phyloP scores from a whole-genome alignment of 1,140 invertebrate species.

The Lethrus apterus region DNA sequence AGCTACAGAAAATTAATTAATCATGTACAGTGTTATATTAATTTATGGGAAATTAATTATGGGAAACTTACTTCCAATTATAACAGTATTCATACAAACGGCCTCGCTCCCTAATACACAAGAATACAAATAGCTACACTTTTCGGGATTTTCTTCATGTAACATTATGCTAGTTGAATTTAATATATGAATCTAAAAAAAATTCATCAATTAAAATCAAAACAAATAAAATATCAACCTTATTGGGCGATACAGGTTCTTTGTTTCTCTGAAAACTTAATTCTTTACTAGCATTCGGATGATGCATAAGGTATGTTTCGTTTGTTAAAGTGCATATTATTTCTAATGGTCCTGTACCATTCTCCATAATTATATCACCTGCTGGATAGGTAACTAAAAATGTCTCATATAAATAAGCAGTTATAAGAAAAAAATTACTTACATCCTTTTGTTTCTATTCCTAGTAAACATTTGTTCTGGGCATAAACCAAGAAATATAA shows the following conservation, averaged over 20 bases:
- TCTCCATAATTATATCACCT: conserved; percentile 3
- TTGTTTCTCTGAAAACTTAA: background rate
- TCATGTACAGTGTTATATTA: background rate
- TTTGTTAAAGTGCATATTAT: conserved; percentile 1
- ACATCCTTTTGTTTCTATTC: no score
- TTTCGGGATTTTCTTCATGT: conserved; percentile 1
- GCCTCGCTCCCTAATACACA: background rate
- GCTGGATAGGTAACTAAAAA: conserved; percentile 3
- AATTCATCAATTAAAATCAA: no score
- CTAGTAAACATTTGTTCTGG: no score
- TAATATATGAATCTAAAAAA: conserved; percentile 15
- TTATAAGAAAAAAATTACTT: background rate
- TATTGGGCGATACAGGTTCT: background rate
- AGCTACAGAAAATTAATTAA: conserved; percentile 24
- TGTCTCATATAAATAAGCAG: background rate
- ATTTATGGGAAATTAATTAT: conserved; percentile 4
- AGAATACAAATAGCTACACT: background rate
- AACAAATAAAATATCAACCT: no score
- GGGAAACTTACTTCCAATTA: conserved; percentile 24
- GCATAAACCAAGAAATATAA: no score
- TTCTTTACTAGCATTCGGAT: background rate
- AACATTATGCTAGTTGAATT: conserved; percentile 15
- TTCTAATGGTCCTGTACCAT: conserved; percentile 1
- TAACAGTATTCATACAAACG: conserved; percentile 24
- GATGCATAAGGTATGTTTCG: background rate